Evolutionary conservation across 2,888 invertebrate species (phyloP).

Genomic region (Drosophila prolongata): DNA sequence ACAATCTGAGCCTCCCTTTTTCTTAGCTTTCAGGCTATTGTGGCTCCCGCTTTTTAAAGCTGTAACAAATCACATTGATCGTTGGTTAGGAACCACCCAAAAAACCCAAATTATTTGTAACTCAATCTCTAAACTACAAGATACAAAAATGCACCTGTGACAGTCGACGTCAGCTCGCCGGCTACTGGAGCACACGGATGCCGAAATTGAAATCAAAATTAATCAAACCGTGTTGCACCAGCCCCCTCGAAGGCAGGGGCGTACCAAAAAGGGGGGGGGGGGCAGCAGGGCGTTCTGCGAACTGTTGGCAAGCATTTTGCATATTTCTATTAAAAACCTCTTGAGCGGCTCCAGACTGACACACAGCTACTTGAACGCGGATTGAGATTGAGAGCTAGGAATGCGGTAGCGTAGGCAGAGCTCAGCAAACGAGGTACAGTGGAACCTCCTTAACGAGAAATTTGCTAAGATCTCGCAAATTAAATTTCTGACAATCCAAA

Average conservation of each 20-base stretch:
- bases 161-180: conserved; percentile 57
- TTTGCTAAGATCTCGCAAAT: too few relatives aligned
- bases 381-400: conserved; percentile 56
- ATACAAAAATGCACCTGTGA: conserved; percentile 59
- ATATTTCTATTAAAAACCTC: conserved; percentile 43
- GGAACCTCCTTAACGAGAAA: not conserved
- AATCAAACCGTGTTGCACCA: conserved; percentile 58
- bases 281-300: conserved; percentile 2
- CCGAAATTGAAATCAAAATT: conserved; percentile 76
- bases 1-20: too few relatives aligned
- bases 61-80: conserved; percentile 10
- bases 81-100: conserved; percentile 14
- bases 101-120: conserved; percentile 13
- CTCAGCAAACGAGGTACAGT: conserved; percentile 19
- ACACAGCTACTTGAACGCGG: conserved; percentile 50
- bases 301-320: conserved; percentile 42
- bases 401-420: conserved; percentile 70
- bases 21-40: too few relatives aligned
- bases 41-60: not conserved
- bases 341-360: conserved; percentile 40
- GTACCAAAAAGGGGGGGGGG: not conserved
- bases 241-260: conserved; percentile 17
- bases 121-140: conserved; percentile 37
- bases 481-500: too few relatives aligned
- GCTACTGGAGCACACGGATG: conserved; percentile 58